A percentile compares a stretch with the other conserved stretches of the same genome.
These are phyloP conservation scores for Gortyna flavago DNA, from an alignment of 2,888 invertebrate species.

Conservation along the genomic window DNA sequence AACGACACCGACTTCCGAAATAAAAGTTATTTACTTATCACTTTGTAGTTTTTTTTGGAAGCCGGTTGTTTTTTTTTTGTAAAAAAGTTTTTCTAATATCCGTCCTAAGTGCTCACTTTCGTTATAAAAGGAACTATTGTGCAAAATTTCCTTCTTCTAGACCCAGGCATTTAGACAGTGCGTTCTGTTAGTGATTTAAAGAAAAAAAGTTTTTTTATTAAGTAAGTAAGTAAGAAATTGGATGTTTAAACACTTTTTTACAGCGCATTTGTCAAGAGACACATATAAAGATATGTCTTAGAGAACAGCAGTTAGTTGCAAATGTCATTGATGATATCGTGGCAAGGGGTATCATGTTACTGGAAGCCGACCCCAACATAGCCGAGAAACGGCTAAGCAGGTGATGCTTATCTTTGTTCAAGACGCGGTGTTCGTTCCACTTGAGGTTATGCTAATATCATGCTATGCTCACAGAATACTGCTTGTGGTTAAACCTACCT, in stretches of 20 bases:
- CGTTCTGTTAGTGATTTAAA: not conserved
- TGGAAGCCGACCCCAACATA: not conserved
- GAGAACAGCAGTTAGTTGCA: not conserved
- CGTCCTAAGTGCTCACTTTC: not conserved
- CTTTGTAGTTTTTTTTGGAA: too few species aligned
- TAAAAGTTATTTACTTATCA: too few species aligned
- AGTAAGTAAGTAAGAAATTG: not conserved
- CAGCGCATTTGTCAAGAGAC: not conserved
- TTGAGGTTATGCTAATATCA: conserved; percentile 1
- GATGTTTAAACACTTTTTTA: not conserved
- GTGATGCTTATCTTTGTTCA: not conserved
- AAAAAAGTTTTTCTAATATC: too few species aligned
- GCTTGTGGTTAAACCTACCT: not conserved
- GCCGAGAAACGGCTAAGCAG: not conserved
- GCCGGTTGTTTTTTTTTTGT: too few species aligned
- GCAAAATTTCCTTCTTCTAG: not conserved
- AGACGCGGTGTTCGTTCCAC: not conserved
- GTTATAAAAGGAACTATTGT: not conserved
- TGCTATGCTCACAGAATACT: not conserved
- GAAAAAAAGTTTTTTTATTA: too few species aligned
- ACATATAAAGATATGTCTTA: not conserved
- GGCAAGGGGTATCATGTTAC: not conserved
- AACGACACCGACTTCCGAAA: too few species aligned
- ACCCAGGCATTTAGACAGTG: not conserved
- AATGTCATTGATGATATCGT: not conserved